Base-by-base conservation (phyloP, 1,140 invertebrate species). In the Monochamus saltuarius region DNA sequence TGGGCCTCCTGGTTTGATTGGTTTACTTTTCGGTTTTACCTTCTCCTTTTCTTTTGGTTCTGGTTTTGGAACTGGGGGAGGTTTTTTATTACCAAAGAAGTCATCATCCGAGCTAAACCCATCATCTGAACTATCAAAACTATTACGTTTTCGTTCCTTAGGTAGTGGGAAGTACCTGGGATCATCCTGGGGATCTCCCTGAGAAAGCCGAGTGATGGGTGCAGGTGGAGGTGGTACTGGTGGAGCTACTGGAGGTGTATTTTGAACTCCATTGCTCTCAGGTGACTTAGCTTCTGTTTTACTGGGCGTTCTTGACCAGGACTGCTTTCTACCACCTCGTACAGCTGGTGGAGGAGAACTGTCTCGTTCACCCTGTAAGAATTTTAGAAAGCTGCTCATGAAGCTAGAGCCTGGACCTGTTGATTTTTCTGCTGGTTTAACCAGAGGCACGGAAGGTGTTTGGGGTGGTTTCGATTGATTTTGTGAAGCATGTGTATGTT, bases 301-400 rank as follows among this genome's bases (percentile, higher is more conserved):
- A 7, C 49, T 36, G 11, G 58, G 50, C 11, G 38, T 17, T 70
- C 82, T 80, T 29, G 80, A 83, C 85, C 85, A 88, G 0, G 83
- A 81, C 14, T 84, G 81, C 70, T 87, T 87, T 56, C 85, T 81
- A 6, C 47, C 83, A 13, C 85, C 84, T 68, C 85, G 79, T 62
- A 81, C 79, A 45, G 81, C 79, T 10, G 88, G 86, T 35, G 88
- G 87, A n/a, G 88, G 87, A 65, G 89, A 90, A 36, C 86, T 84
- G 54, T 91, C 89, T 29, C 87, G 82, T 70, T 91, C 89, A 47
- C 90, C 90, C 80, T 91, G 88, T 65, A 92, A 78, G 77, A 91
- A 92, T 73, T 90, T 91, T 39, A 91, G 79, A 79, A 90, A 92
- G 76, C 89, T 91, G 65, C 86, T 88, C 88, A 91, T 91, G 74